Base-by-base conservation (phyloP, 2,113 vertebrate genomes). In the Pithys albifrons region DNA sequence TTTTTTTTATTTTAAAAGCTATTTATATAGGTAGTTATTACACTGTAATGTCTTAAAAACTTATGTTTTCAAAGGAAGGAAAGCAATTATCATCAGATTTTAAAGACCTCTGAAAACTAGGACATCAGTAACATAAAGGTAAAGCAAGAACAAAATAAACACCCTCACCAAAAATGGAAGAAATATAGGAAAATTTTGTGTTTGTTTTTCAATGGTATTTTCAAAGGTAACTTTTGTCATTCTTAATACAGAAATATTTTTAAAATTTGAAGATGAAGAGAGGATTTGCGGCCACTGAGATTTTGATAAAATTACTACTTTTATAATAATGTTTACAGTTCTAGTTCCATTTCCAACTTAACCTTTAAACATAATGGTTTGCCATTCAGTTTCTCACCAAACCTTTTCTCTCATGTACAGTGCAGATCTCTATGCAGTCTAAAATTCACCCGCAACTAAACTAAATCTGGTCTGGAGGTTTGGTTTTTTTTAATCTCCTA, bases 381-480 rank as follows among this genome's bases (percentile, higher is more conserved):
- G 27, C 14, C 22, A 33, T 72, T 64, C 37, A n/a, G 6, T 64
- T 91, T 84, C 41, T 82, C 33, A 87, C 39, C 9, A 81, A 85
- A 49, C 4, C 9, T 5, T 37, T 75, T 33, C 37, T 35, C 17
- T 57, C 31, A 37, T 10, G 1, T 23, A 57, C 75, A 17, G 9
- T 46, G 37, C 22, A 72, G 49, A 66, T 41, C 46, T 66, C 28
- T n/a, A 3, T 6, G 9, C 10, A 48, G 23, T 45, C 45, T 48
- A 69, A 80, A 87, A 87, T n/a, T 69, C 6, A 49, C 14, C 22
- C 62, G 7, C 57, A 85, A 24, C 6, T 61, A 65, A 79, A 57
- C 6, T 4, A 22, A 22, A 57, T 3, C 3, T 5, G 2, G 3
- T 61, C 19, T 70, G 28, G 20, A 71, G 8, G 0, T 24, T 57